Conservation (phyloP, 2,888 invertebrate species). For the Ernsta delagoae region DNA sequence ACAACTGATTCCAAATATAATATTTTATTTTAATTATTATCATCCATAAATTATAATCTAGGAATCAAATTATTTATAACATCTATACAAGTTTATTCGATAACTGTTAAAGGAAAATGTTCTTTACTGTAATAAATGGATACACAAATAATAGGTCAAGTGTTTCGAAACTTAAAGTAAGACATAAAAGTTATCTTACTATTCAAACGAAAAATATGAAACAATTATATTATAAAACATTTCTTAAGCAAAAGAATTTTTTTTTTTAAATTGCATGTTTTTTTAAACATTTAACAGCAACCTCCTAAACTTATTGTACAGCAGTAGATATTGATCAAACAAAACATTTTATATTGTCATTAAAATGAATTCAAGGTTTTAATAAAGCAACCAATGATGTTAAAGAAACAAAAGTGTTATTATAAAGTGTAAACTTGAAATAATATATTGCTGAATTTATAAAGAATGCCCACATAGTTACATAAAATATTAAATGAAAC, state of each 20-base stretch:
- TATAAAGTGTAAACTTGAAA: too few relatives aligned
- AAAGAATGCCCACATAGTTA: background rate
- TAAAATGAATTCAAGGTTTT: background rate
- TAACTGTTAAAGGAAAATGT: constrained; percentile 10
- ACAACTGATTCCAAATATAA: constrained; percentile 66
- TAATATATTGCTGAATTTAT: background rate
- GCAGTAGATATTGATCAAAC: background rate
- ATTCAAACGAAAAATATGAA: too few relatives aligned
- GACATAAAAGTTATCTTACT: too few relatives aligned
- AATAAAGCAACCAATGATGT: too few relatives aligned
- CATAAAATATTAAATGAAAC: background rate
- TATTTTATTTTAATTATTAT: constrained; percentile 64
- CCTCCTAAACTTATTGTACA: background rate
- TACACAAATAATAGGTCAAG: background rate
- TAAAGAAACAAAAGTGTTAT: too few relatives aligned
- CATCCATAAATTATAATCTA: constrained; percentile 68
- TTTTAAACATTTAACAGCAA: background rate
- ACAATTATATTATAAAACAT: too few relatives aligned
- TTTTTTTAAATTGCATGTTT: background rate
- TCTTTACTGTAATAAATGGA: background rate
- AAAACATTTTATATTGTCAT: background rate
- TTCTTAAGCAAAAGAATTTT: background rate
- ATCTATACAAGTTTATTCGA: constrained; percentile 12
- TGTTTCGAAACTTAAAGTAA: too few relatives aligned
- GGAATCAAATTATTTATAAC: constrained; percentile 53